phyloP scores from a whole-genome alignment of 2,888 invertebrate species.

The Chloroclystis v-ata region DNA sequence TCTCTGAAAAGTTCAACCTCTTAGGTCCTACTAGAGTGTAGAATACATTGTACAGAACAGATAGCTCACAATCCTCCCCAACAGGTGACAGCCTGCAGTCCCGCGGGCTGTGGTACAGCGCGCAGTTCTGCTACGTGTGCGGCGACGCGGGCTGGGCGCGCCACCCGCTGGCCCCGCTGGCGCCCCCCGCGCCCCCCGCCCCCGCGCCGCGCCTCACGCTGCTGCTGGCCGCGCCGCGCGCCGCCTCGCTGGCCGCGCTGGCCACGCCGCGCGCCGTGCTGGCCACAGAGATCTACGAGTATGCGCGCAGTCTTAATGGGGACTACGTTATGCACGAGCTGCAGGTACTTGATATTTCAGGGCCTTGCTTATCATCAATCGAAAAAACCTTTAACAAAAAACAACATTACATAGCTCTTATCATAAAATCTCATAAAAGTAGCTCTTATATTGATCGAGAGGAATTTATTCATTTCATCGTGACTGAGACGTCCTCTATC shows the following conservation, averaged over 20 bases:
- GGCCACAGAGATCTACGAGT: slow-evolving; percentile 97
- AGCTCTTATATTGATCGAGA: too few species aligned
- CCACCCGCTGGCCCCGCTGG: slow-evolving; percentile 55
- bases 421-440: too few species aligned
- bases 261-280: slow-evolving; percentile 91
- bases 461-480: too few species aligned
- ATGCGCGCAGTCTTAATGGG: slow-evolving; percentile 88
- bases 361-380: too few species aligned
- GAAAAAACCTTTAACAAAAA: too few species aligned
- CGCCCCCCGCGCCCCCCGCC: slow-evolving; percentile 40
- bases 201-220: slow-evolving; percentile 84
- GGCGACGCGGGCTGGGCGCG: slow-evolving; percentile 82
- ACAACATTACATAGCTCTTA: too few species aligned
- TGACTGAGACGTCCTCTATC: too few species aligned
- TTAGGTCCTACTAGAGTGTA: neutral
- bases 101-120: slow-evolving; percentile 91
- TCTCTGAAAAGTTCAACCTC: too few species aligned
- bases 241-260: slow-evolving; percentile 80
- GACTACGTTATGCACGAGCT: slow-evolving; percentile 85
- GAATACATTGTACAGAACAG: too few species aligned
- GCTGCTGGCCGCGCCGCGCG: slow-evolving; percentile 85
- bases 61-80: too few species aligned
- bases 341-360: slow-evolving; percentile 82
- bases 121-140: slow-evolving; percentile 97
- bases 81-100: slow-evolving; percentile 83